A percentile compares a stretch with the other conserved stretches of the same genome.
phyloP scores from a whole-genome alignment of 1,140 invertebrate species.

The Papilio polyxenes region DNA sequence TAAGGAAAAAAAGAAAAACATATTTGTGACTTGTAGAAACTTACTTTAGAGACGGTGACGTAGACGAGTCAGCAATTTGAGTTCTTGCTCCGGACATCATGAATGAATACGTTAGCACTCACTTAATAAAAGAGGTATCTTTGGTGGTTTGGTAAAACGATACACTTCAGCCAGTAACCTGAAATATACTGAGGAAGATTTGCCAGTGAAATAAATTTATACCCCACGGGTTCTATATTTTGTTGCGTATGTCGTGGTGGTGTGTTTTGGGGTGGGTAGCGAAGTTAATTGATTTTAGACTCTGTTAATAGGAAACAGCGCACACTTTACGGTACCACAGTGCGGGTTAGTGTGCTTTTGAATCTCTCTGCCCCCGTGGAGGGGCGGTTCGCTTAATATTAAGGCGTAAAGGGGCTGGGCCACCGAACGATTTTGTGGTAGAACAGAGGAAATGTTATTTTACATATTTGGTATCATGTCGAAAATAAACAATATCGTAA shows the following conservation, averaged over 20 bases:
- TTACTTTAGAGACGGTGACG: conserved; percentile 70
- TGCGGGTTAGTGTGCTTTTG: conserved; percentile 39
- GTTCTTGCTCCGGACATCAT: conserved; percentile 68
- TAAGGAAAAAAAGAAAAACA: neutral
- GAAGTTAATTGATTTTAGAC: conserved; percentile 1
- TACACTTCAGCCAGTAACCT: conserved; percentile 44
- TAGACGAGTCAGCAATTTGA: conserved; percentile 71
- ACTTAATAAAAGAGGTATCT: conserved; percentile 10
- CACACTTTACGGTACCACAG: conserved; percentile 35
- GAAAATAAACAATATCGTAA: neutral
- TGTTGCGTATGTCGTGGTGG: conserved; percentile 40
- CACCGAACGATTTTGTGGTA: conserved; percentile 39
- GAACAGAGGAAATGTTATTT: conserved; percentile 34
- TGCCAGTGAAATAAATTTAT: conserved; percentile 66
- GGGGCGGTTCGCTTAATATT: conserved; percentile 61
- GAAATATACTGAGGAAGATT: conserved; percentile 53
- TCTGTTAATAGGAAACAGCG: neutral
- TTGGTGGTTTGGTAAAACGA: too few relatives aligned
- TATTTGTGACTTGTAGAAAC: neutral
- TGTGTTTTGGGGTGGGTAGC: conserved; percentile 35
- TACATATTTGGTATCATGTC: neutral
- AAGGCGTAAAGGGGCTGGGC: conserved; percentile 57
- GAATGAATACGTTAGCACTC: neutral
- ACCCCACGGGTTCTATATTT: conserved; percentile 62
- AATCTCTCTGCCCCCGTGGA: conserved; percentile 45